Evolutionary conservation across 2,113 vertebrate genomes (phyloP), one percentile per base, ranked within the genome.

Genomic region (Lonchura striata): DNA sequence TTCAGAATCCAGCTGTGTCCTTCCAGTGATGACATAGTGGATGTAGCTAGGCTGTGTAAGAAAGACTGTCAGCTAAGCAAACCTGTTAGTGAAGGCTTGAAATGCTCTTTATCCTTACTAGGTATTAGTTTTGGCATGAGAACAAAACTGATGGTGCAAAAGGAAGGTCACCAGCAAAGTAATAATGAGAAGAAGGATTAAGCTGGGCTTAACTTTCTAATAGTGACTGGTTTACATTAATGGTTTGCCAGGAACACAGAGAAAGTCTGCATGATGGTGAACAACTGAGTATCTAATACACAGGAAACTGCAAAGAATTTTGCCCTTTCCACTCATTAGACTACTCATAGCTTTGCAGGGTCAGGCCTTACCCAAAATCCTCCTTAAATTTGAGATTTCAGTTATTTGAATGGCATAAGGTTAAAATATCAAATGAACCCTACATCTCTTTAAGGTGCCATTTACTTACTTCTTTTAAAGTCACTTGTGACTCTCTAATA

Each of bases 1-100:
- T 97, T 90, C 94, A 94, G 94, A 98, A 97, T 92, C 85, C 78
- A 78, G 91, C 70, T 57, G 46, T 86, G 71, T 96, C 82, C 70
- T 92, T 88, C 63, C 92, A 88, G 44, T 20, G 76, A 85, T 94
- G 94, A 91, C 89, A 93, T 2, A 90, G 61, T 57, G 63, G 59
- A 84, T 89, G 82, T 54, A 60, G 41, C 56, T 76, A 76, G 88
- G 72, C 59, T 95, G 71, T 76, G 94, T 54, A 47, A 72, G 92
- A 85, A 94, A 74, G 54, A 65, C 3, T 92, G 64, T 85, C 88
- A 77, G 92, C 86, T 94, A 64, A 88, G 72, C 66, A 82, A 95
- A 89, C 31, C 83, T 46, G 9, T 41, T 93, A 83, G 61, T 14
- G 49, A 85, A 87, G 88, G 71, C 88, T 85, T 81, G 84, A 98